Evolutionary conservation across 1,140 invertebrate genomes (phyloP), one percentile per base, ranked within the genome.

Genomic region (Gryon sp.): DNA sequence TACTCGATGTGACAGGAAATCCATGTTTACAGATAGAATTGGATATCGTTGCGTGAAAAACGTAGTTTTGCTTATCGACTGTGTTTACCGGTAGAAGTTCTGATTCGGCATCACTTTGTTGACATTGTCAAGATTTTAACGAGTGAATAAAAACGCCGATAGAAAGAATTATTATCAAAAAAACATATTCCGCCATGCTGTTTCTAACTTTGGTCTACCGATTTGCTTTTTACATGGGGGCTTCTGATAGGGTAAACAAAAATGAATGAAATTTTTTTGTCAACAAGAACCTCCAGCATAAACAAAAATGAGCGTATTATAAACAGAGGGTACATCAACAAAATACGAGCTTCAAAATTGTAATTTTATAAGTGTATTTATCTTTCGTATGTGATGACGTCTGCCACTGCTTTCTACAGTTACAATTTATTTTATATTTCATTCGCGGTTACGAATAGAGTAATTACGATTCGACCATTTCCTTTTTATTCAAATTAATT

Each of bases 1-100:
- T 48, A 28, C 28, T 9, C 55, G 41, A 41, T 77, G 66, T 72
- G 55, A 77, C 55, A 60, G 60, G 59, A 66, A 76, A 66, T 19
- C 45, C 38, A 48, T 76, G 66, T 76, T 76, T 76, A 70, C 41
- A 62, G 46, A 72, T 68, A 41, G 57, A 57, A 57, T 69, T 62
- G 52, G 65, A 69, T 69, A 76, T 65, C 53, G 66, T 53, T 55
- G 53, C 68, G 48, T 50, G 46, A 79, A 69, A 72, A 73, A 63
- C 62, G 73, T 70, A 46, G 60, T 65, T 43, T 19, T 68, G 18
- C 62, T 74, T 74, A 59, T 53, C 57, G 70, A 74, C 26, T 26
- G 26, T n/a, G 45, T 34, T 9, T 38, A 40, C n/a, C 45, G 26
- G 43, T 40, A 11, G 19, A 14, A 8, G 32, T 18, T 57, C 28